Base-by-base conservation (phyloP, 2,888 invertebrate species). In the Embidobia sp. region DNA sequence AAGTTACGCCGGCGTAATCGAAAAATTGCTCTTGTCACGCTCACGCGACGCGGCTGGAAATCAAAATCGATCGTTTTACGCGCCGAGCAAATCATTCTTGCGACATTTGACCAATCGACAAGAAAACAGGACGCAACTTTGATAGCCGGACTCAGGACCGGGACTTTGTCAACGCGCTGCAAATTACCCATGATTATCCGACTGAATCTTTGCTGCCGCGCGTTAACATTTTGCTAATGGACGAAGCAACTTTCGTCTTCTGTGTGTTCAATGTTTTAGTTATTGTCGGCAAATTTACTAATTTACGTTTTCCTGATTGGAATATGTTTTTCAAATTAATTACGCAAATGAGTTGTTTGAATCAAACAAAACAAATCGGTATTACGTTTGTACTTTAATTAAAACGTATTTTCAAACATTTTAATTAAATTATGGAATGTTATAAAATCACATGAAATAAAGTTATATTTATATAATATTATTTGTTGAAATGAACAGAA, bases 21-120 rank as follows among this genome's bases (percentile, higher is more conserved):
- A 80, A 79, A 81, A 81, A 79, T 79, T 79, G 77, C 76, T 78
- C 69, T 70, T 76, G 80, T 80, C 75, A 74, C 74, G 70, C 48
- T 74, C 59, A 51, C 73, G 64, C 61, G 77, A 80, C 69, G 75
- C 78, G 78, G 77, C 80, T 79, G 48, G 75, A 80, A 81, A 79
- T 80, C 82, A 74, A 75, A 80, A 79, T 79, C 80, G 78, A 82
- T 81, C 78, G 80, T 75, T 74, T 74, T 55, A 48, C 57, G 42
- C 46, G 49, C 44, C 27, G 35, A 18, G 33, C 33, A 55, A 74
- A 55, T 73, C 40, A 63, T 69, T 61, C 72, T 46, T 31, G 15
- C 35, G 27, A 55, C 72, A 37, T 67, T 46, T 57, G 40, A 59
- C 59, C 61, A 55, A 59, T 72, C 61, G 61, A 55, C 16, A 64